phyloP scores from a whole-genome alignment of 2,888 invertebrate genomes.

The Acronicta alni region DNA sequence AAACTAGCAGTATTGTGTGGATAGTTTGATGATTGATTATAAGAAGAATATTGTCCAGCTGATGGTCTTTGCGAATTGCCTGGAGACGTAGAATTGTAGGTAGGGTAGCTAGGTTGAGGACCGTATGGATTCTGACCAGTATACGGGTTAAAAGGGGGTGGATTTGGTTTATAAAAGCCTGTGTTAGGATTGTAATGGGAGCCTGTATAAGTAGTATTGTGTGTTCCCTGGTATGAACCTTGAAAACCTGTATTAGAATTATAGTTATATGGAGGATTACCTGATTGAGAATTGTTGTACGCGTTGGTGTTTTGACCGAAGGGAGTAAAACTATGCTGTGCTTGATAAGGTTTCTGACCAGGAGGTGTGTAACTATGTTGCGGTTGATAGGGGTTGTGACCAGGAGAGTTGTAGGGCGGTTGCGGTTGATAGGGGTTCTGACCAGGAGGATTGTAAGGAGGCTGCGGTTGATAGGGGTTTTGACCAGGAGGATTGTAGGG shows the following conservation, averaged over 20 bases:
- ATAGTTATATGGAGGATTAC: conserved; percentile 16
- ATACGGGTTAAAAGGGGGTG: conserved; percentile 28
- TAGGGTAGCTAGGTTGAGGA: conserved; percentile 11
- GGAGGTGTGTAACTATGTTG: conserved; percentile 32
- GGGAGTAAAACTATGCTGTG: conserved; percentile 17
- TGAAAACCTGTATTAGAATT: conserved; percentile 14
- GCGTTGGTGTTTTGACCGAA: conserved; percentile 27
- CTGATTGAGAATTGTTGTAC: conserved; percentile 14
- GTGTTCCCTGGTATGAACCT: conserved; percentile 2
- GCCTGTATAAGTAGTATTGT: conserved; percentile 27
- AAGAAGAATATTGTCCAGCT: conserved; percentile 32
- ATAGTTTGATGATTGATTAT: conserved; percentile 36
- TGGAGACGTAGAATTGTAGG: conserved; percentile 17
- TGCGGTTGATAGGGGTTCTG: conserved; percentile 51
- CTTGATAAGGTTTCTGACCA: conserved; percentile 38
- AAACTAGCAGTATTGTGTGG: conserved; percentile 21
- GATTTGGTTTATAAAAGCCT: conserved; percentile 20
- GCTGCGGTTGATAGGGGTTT: conserved; percentile 36
- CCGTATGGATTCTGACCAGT: conserved; percentile 25
- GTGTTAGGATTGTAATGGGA: conserved; percentile 19
- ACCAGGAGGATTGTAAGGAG: conserved; percentile 40
- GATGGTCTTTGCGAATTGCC: conserved; percentile 22
- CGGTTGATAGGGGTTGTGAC: conserved; percentile 48
- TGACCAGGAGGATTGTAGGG: conserved; percentile 19
- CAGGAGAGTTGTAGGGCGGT: conserved; percentile 28